These are phyloP conservation scores for Himalopsyche tibetana DNA, from an alignment of 2,888 invertebrate genomes.

Conservation along the genomic window DNA sequence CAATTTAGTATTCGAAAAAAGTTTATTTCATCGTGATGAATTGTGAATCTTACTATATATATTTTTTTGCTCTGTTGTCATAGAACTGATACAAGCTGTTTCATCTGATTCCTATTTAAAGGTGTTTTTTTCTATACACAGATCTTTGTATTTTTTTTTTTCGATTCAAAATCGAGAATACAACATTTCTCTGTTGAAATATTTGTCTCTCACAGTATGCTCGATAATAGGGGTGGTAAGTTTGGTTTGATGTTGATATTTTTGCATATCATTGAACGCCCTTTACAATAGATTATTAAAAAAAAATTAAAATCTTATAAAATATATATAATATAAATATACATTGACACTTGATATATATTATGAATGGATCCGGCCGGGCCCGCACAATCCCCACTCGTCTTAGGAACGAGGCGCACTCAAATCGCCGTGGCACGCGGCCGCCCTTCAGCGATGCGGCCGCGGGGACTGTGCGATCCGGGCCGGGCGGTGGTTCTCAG, in stretches of 20 bases:
- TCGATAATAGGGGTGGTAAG: background rate
- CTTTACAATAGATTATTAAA: slow-evolving; percentile 62
- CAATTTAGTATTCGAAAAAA: no score
- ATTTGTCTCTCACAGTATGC: no score
- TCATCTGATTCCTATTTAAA: no score
- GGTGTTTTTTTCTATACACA: no score
- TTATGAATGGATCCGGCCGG: slow-evolving; percentile 46
- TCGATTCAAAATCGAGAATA: no score
- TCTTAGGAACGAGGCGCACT: background rate
- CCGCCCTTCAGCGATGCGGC: background rate
- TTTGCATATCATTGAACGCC: slow-evolving; percentile 64
- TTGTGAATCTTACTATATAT: no score
- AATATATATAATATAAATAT: slow-evolving; percentile 44
- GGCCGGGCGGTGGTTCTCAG: slow-evolving; percentile 30
- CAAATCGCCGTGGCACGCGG: background rate
- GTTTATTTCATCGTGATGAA: no score
- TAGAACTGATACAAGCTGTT: no score
- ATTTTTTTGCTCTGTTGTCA: no score
- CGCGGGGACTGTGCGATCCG: slow-evolving; percentile 1
- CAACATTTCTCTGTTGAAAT: no score
- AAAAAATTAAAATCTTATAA: slow-evolving; percentile 51
- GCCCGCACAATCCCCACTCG: background rate
- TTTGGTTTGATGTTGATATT: slow-evolving; percentile 59
- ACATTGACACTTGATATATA: slow-evolving; percentile 65
- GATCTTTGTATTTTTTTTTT: no score